Evolutionary conservation across 2,113 vertebrate species (phyloP).

Genomic region (Psittacula cyanocephala): DNA sequence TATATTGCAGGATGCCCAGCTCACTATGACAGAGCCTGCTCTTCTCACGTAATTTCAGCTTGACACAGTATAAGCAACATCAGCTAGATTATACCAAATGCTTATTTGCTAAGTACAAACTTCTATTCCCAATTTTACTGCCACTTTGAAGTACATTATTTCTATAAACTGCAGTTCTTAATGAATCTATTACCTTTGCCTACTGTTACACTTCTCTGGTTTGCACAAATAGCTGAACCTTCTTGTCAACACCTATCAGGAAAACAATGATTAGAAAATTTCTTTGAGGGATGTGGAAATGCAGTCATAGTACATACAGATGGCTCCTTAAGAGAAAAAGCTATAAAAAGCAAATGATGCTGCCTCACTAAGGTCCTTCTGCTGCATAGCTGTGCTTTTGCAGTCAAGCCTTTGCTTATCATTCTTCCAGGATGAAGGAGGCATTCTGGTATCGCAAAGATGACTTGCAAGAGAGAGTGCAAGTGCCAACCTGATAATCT

Average conservation of each 20-base stretch:
- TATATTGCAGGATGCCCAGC: not conserved
- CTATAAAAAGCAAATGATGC: not conserved
- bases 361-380: not conserved
- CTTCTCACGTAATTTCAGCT: not conserved
- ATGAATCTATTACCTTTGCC: not conserved
- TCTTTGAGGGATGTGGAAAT: not conserved
- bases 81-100: not conserved
- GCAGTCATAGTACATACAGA: not conserved
- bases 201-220: not conserved
- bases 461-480: not conserved
- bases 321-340: not conserved
- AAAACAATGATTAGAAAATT: not conserved
- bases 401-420: not conserved
- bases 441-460: not conserved
- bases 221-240: not conserved
- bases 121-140: not conserved
- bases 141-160: not conserved
- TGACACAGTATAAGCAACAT: not conserved
- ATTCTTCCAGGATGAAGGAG: not conserved
- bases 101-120: not conserved
- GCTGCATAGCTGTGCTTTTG: not conserved
- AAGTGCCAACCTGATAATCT: not conserved
- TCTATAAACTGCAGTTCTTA: not conserved
- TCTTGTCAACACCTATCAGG: not conserved
- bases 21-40: not conserved